Evolutionary conservation across 2,888 invertebrate genomes (phyloP).

Genomic region (Diaphora mendica): DNA sequence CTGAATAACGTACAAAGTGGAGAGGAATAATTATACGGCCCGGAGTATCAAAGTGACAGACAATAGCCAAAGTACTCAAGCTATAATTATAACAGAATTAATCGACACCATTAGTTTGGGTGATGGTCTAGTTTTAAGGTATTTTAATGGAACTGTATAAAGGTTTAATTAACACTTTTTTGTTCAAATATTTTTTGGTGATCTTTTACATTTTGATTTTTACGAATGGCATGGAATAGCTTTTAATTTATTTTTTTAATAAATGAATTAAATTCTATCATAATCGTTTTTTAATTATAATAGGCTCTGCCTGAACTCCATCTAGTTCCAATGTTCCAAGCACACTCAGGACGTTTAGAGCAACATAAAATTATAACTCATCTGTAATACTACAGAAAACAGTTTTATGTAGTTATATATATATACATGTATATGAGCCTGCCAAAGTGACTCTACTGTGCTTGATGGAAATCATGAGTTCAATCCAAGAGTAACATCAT

Average conservation of each 20-base stretch:
- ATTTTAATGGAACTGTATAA: constrained; percentile 12
- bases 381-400: not conserved
- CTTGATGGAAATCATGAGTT: too few relatives aligned
- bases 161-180: not conserved
- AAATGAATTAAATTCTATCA: too few relatives aligned
- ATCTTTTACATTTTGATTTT: not conserved
- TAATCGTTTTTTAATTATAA: too few relatives aligned
- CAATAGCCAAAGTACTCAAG: constrained; percentile 32
- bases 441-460: too few relatives aligned
- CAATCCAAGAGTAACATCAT: too few relatives aligned
- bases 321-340: not conserved
- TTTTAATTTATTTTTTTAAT: too few relatives aligned
- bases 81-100: constrained; percentile 59
- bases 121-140: constrained; percentile 42
- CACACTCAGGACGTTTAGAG: not conserved
- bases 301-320: too few relatives aligned
- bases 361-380: not conserved
- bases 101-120: constrained; percentile 60
- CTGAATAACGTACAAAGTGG: constrained; percentile 47
- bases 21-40: constrained; percentile 33
- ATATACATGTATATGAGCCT: too few relatives aligned
- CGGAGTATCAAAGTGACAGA: constrained; percentile 45
- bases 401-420: too few relatives aligned
- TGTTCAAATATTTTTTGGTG: not conserved
- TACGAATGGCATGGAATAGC: too few relatives aligned